Evolutionary conservation across 1,140 invertebrate species (phyloP), one percentile per base, ranked within the genome.

Genomic region (Trichonephila clavipes): DNA sequence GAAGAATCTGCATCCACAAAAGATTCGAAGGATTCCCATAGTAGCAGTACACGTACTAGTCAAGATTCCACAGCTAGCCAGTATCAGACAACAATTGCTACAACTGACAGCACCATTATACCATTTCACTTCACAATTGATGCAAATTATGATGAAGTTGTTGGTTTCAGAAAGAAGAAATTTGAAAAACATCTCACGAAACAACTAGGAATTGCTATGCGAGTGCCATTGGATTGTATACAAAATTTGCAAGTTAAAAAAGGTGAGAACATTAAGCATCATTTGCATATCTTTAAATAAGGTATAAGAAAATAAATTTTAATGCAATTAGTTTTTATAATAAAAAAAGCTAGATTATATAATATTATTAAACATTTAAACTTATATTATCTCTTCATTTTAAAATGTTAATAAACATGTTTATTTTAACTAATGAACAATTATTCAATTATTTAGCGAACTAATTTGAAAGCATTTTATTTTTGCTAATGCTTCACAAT

Each of bases 71-170:
- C n/a, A 40, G 28, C 1, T 12, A 34, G 28, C 19, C 28, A 28
- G 16, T 40, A 21, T 18, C 82, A 83, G 16, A 90, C 51, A 28
- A 82, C 62, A 40, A 16, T 28, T 1, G 18, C 44, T 5, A 87
- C 82, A n/a, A 87, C 82, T 3, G 62, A 86, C 21, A 92, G 44
- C n/a, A 5, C 64, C 24, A 61, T 81, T 18, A 86, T 85, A 51
- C 82, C 93, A 59, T 94, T 94, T 59, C 87, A 94, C 34, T 94
- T 94, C 62, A 94, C 87, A 10, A 94, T 94, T 12, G 93, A 94
- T 89, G 93, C 93, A 21, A 34, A 94, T 40, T 94, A 89, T 72
- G 88, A 94, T 21, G 88, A 94, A 40, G 81, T 94, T 28, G 93
- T 94, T 10, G 93, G 93, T 34, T 51, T 59, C 40, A 94, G 44